phyloP scores from a whole-genome alignment of 2,888 invertebrate genomes.

The Aporophyla nigra region DNA sequence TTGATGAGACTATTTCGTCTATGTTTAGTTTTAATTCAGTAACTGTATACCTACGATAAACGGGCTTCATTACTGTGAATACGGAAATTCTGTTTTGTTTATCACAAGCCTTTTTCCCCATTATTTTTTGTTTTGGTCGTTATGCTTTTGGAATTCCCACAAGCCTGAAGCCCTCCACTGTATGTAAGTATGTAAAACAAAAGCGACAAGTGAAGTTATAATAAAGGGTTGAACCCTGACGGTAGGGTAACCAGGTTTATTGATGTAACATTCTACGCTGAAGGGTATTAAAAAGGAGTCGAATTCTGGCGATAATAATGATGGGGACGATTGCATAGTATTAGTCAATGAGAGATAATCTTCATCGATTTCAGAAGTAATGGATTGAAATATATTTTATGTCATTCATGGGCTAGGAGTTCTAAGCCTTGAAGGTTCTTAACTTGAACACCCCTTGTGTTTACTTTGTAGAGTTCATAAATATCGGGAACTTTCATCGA shows the following conservation, averaged over 20 bases:
- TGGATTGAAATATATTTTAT: background rate
- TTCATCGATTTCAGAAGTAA: background rate
- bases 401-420: background rate
- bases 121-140: constrained; percentile 6
- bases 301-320: background rate
- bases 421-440: background rate
- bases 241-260: constrained; percentile 37
- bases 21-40: constrained; percentile 24
- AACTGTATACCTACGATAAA: constrained; percentile 14
- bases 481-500: constrained; percentile 36
- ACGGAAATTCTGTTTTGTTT: constrained; percentile 20
- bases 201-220: constrained; percentile 36
- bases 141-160: constrained; percentile 22
- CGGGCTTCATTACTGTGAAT: constrained; percentile 15
- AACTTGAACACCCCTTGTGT: background rate
- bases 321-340: background rate
- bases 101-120: background rate
- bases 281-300: background rate
- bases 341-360: background rate
- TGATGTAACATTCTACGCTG: background rate
- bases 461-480: constrained; percentile 31
- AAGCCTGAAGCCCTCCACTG: constrained; percentile 21
- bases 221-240: constrained; percentile 46
- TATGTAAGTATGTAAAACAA: constrained; percentile 42
- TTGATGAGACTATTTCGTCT: constrained; percentile 13